Conservation (phyloP, 2,797 vertebrate species). For the Coccyzus lansbergi region DNA sequence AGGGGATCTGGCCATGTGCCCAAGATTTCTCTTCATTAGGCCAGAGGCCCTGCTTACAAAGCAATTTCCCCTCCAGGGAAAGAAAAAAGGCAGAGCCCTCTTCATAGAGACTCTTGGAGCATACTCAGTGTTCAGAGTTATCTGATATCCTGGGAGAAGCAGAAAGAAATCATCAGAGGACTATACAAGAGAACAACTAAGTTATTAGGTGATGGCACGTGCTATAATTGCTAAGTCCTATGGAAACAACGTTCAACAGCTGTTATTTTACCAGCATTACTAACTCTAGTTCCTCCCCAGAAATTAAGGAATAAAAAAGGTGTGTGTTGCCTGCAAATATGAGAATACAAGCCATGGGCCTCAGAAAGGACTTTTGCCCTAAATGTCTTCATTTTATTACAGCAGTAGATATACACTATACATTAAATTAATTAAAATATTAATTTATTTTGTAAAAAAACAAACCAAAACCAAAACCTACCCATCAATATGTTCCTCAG, state of each 20-base stretch:
- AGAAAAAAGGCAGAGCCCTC: not conserved
- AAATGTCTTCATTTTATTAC: not conserved
- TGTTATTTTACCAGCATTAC: not conserved
- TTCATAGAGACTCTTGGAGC: not conserved
- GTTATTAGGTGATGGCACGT: not conserved
- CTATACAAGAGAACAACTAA: not conserved
- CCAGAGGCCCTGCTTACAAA: not conserved
- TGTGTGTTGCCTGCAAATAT: not conserved
- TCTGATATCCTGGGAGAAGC: not conserved
- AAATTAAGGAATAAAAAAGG: conserved; percentile 1
- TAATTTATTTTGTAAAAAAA: not conserved
- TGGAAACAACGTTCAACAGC: conserved; percentile 15
- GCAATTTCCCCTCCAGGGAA: not conserved
- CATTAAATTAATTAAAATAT: not conserved
- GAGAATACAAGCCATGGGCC: not conserved
- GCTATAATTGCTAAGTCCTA: not conserved
- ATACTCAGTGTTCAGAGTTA: not conserved
- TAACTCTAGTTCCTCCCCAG: not conserved
- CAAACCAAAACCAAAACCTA: not conserved
- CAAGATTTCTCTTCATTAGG: not conserved
- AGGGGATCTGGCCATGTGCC: fast-evolving
- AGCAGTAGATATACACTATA: not conserved
- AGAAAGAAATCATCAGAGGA: conserved; percentile 6
- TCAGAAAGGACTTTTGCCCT: not conserved
- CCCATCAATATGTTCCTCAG: not conserved